Evolutionary conservation across 1,140 invertebrate species (phyloP), one percentile per base, ranked within the genome.

Genomic region (Sinonovacula constricta): DNA sequence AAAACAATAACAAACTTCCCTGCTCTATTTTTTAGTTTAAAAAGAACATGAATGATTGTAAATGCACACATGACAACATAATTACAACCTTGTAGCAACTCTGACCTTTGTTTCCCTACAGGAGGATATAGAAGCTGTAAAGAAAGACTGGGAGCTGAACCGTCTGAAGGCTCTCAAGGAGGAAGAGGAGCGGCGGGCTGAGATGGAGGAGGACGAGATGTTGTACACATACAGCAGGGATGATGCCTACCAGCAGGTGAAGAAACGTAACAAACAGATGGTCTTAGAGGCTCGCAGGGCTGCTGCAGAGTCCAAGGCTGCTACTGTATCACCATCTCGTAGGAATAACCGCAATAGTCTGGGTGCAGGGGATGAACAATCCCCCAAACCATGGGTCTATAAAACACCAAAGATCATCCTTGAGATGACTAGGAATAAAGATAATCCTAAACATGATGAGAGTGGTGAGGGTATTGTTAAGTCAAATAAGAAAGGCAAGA

Each of bases 81-180:
- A n/a, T n/a, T n/a, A n/a, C n/a, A n/a, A 56, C n/a, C n/a, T 18
- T 30, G 22, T 56, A 0, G n/a, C 18, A 30, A 18, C n/a, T n/a
- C n/a, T n/a, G n/a, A n/a, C n/a, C 5, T 45, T 63, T 53, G 0
- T 24, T 31, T 66, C 22, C 51, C 67, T 77, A 26, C 74, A 92
- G 91, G 91, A 92, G 22, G 95, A 98, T 90, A 94, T 91, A 45
- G 86, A 86, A 45, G 83, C 85, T 57, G 86, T 79, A 94, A 98
- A 98, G 91, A 95, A 95, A 82, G 97, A 98, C 87, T 99, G 98
- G 97, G 97, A 99, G 89, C 90, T 95, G 68, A 95, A 95, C 86
- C 94, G 97, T 1, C 91, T 96, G 75, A 94, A 95, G 65, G 89
- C 90, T 4, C 69, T 93, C 59, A 92, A 92, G 81, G 91, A 93